A percentile compares a stretch with the other conserved stretches of the same genome.
These are phyloP conservation scores for Eumaeus atala DNA, from an alignment of 1,140 invertebrate species.

Conservation along the genomic window DNA sequence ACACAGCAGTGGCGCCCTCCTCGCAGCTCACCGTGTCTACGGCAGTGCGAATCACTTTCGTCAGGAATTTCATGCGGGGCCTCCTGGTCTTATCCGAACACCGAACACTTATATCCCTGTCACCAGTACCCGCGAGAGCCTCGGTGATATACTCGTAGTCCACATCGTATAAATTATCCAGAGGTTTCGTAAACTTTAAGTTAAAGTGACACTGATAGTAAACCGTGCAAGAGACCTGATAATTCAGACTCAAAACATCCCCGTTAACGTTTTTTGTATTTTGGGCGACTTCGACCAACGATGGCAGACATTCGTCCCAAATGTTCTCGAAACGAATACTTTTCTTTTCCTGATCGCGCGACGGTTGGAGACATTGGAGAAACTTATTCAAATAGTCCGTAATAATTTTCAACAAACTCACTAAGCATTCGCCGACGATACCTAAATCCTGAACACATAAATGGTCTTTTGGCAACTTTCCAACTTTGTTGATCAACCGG, in stretches of 20 bases:
- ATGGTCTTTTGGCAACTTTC: slow-evolving; percentile 89
- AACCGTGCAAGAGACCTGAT: slow-evolving; percentile 83
- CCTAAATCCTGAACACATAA: slow-evolving; percentile 84
- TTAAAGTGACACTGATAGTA: slow-evolving; percentile 87
- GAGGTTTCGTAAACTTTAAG: slow-evolving; percentile 82
- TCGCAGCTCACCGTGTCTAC: slow-evolving; percentile 76
- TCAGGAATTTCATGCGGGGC: slow-evolving; percentile 78
- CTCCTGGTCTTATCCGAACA: slow-evolving; percentile 67
- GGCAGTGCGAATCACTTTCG: slow-evolving; percentile 78
- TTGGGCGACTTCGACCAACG: slow-evolving; percentile 85
- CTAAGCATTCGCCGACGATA: slow-evolving; percentile 80
- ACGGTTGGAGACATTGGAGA: slow-evolving; percentile 76
- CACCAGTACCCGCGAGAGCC: slow-evolving; percentile 47
- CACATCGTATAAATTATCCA: slow-evolving; percentile 85
- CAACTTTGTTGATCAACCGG: slow-evolving; percentile 90
- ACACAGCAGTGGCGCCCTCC: slow-evolving; percentile 40
- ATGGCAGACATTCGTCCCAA: slow-evolving; percentile 79
- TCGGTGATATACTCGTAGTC: slow-evolving; percentile 61
- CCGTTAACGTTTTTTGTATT: slow-evolving; percentile 84
- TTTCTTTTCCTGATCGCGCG: slow-evolving; percentile 62
- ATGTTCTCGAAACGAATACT: slow-evolving; percentile 79
- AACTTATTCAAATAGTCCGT: slow-evolving; percentile 85
- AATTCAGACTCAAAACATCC: slow-evolving; percentile 85
- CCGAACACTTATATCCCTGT: slow-evolving; percentile 45
- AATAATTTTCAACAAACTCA: slow-evolving; percentile 81